phyloP scores from a whole-genome alignment of 1,140 invertebrate species.

The Rhysida immarginata region DNA sequence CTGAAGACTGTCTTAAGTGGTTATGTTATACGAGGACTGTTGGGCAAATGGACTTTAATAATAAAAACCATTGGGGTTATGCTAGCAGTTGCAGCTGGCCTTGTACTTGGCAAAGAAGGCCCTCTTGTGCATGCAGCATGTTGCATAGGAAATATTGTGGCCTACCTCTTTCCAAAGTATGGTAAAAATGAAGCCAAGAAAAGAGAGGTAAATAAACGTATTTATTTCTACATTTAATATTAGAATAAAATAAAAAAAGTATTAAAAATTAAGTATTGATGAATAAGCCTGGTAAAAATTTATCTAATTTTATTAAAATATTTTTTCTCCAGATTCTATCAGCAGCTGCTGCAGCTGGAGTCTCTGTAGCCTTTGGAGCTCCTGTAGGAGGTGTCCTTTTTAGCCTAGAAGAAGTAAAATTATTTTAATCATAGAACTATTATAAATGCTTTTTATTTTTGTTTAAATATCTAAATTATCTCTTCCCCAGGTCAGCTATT shows the following conservation, averaged over 20 bases:
- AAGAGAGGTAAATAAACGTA: slow-evolving; percentile 43
- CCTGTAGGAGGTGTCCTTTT: slow-evolving; percentile 94
- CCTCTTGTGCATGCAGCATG: slow-evolving; percentile 95
- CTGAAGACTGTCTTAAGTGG: slow-evolving; percentile 99
- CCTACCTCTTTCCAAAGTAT: slow-evolving; percentile 97
- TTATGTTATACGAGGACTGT: slow-evolving; percentile 96
- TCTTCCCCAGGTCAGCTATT: slow-evolving; percentile 81
- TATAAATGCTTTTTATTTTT: background rate
- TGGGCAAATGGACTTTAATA: slow-evolving; percentile 98
- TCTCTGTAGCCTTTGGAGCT: slow-evolving; percentile 97
- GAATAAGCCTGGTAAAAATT: too few species aligned
- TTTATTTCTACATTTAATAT: too few species aligned
- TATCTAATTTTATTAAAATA: too few species aligned
- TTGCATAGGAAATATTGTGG: slow-evolving; percentile 80
- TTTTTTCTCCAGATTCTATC: slow-evolving; percentile 55
- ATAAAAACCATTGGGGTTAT: slow-evolving; percentile 92
- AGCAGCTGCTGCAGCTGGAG: slow-evolving; percentile 98
- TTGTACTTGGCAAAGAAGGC: slow-evolving; percentile 96
- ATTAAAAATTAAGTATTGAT: too few species aligned
- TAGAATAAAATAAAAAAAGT: too few species aligned
- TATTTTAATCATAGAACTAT: background rate
- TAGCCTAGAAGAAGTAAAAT: slow-evolving; percentile 85
- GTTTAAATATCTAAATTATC: background rate
- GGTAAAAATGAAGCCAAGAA: slow-evolving; percentile 98
- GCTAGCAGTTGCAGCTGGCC: slow-evolving; percentile 81